Percentiles rank a stretch among this genome's conserved stretches.
Conservation (phyloP, 2,797 vertebrate species). For the Odontamblyopus lacepedii region DNA sequence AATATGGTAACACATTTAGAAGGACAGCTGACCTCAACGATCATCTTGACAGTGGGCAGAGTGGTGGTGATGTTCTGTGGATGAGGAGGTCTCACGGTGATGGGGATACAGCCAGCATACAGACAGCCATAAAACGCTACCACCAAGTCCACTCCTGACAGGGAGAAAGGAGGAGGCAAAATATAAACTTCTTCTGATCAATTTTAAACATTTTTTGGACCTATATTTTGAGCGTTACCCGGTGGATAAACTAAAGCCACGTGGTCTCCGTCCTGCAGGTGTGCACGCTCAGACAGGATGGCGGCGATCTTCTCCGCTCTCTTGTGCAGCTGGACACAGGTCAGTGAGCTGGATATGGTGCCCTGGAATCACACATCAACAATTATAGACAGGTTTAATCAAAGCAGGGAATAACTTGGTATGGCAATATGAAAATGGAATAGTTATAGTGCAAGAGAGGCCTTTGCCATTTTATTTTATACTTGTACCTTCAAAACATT, state of each 20-base stretch:
- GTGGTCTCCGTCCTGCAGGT: slow-evolving; percentile 94
- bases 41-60: slow-evolving; percentile 96
- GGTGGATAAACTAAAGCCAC: slow-evolving; percentile 96
- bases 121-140: slow-evolving; percentile 94
- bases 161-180: background rate
- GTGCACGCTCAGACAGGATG: slow-evolving; percentile 91
- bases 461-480: no score
- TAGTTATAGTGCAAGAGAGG: no score
- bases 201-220: background rate
- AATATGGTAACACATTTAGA: no score
- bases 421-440: no score
- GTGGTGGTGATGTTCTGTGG: slow-evolving; percentile 95
- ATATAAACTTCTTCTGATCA: background rate
- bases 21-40: slow-evolving; percentile 84
- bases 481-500: no score
- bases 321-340: slow-evolving; percentile 94
- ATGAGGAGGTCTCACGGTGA: slow-evolving; percentile 92
- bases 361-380: slow-evolving; percentile 76
- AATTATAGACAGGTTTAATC: no score
- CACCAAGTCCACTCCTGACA: slow-evolving; percentile 90
- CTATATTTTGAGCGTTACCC: slow-evolving; percentile 69
- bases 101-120: slow-evolving; percentile 93
- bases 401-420: no score
- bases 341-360: slow-evolving; percentile 90
- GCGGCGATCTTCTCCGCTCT: slow-evolving; percentile 94